Percentiles rank a stretch among this genome's conserved stretches.
phyloP scores from a whole-genome alignment of 2,888 invertebrate genomes.

The Cremastinae sp. region DNA sequence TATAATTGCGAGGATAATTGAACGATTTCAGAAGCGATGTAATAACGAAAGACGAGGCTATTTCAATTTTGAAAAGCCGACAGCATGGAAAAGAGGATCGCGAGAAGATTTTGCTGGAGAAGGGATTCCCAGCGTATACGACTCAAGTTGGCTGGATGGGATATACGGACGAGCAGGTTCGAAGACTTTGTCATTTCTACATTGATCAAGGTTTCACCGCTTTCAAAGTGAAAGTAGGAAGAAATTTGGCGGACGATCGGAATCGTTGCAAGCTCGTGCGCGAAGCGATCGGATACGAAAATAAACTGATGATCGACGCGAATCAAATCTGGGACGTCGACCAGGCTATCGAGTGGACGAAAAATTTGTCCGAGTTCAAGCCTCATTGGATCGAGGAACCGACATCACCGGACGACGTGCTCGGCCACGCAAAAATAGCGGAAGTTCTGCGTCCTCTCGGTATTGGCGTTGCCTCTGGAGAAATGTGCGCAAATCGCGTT shows the following conservation, averaged over 20 bases:
- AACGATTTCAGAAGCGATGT: conserved; percentile 87
- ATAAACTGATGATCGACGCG: conserved; percentile 92
- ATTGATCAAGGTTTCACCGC: conserved; percentile 88
- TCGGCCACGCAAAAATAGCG: conserved; percentile 92
- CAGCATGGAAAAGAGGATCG: conserved; percentile 84
- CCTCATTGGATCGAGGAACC: conserved; percentile 96
- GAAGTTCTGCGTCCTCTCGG: conserved; percentile 87
- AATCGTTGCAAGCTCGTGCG: conserved; percentile 88
- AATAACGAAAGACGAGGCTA: conserved; percentile 91
- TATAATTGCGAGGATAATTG: no score
- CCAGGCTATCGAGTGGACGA: conserved; percentile 94
- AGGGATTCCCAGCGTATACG: conserved; percentile 93
- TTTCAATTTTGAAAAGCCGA: conserved; percentile 85
- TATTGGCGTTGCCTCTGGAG: conserved; percentile 94
- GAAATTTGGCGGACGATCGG: conserved; percentile 88
- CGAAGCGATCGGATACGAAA: conserved; percentile 88
- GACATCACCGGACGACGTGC: conserved; percentile 93
- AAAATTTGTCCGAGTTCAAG: conserved; percentile 86
- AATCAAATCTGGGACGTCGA: conserved; percentile 94
- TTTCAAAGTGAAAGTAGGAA: conserved; percentile 96
- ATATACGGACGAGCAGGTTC: conserved; percentile 89
- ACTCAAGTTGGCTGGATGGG: conserved; percentile 95
- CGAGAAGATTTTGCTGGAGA: conserved; percentile 83
- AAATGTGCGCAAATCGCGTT: conserved; percentile 95
- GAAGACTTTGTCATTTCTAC: conserved; percentile 87